phyloP scores from a whole-genome alignment of 2,797 vertebrate genomes.

The Spinus olivaceus region DNA sequence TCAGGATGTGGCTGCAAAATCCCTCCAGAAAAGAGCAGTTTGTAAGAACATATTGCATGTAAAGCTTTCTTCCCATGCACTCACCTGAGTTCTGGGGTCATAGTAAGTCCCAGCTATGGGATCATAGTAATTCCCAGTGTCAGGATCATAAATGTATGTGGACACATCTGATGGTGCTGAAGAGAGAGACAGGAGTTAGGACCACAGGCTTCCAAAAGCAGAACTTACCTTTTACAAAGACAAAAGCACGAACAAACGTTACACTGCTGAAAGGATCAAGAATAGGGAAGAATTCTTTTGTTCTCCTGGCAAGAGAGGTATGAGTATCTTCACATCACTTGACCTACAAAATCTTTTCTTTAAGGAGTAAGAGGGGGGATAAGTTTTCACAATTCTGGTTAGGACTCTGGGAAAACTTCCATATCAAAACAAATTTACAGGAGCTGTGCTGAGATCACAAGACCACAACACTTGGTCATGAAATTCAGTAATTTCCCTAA shows the following conservation, averaged over 20 bases:
- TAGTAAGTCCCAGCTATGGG: slow-evolving; percentile 93
- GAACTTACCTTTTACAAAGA: neutral
- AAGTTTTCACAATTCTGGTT: neutral
- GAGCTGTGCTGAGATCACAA: slow-evolving; percentile 21
- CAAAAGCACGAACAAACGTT: neutral
- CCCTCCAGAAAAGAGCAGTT: neutral
- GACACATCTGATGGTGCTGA: slow-evolving; percentile 86
- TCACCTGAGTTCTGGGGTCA: slow-evolving; percentile 91
- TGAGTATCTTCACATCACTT: neutral
- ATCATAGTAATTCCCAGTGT: slow-evolving; percentile 95
- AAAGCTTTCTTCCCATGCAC: neutral
- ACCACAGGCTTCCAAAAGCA: neutral
- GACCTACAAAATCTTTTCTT: neutral
- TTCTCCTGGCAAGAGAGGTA: neutral
- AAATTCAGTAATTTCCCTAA: slow-evolving; percentile 33
- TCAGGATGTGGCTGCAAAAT: neutral
- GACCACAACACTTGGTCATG: neutral
- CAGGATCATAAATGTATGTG: slow-evolving; percentile 92
- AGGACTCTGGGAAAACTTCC: neutral
- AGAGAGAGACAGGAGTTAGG: slow-evolving; percentile 21
- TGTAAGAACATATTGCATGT: neutral
- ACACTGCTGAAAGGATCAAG: neutral
- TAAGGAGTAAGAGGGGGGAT: neutral
- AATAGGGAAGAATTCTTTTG: neutral
- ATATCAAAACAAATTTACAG: neutral